Evolutionary conservation across 1,140 invertebrate species (phyloP).

Genomic region (Bombus huntii): DNA sequence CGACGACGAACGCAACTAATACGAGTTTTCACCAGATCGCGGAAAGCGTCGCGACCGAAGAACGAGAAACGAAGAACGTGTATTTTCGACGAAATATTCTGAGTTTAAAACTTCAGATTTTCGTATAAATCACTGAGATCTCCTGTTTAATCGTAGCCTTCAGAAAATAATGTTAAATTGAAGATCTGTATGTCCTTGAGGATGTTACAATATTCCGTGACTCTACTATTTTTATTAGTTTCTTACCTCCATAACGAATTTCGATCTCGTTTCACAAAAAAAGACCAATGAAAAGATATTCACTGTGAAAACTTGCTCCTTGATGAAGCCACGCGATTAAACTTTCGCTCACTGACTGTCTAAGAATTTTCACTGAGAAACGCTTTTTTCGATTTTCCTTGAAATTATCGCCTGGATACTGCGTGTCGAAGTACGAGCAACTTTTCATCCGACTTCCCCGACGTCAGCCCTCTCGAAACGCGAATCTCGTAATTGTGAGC

Average conservation of each 20-base stretch:
- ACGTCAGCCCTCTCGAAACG: not conserved
- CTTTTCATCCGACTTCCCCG: not conserved
- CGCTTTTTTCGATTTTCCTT: no score
- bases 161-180: not conserved
- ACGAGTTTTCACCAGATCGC: conserved; percentile 13
- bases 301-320: not conserved
- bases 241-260: conserved; percentile 61
- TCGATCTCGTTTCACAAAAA: not conserved
- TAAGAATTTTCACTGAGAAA: no score
- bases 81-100: not conserved
- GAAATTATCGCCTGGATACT: not conserved
- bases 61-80: not conserved
- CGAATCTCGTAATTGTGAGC: not conserved
- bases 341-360: not conserved
- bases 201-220: not conserved
- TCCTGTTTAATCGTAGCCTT: not conserved
- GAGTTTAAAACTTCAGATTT: not conserved
- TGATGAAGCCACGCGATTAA: not conserved
- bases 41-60: not conserved
- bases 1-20: no score
- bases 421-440: not conserved
- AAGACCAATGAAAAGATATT: not conserved
- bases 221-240: not conserved
- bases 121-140: not conserved
- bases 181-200: not conserved